phyloP scores from a whole-genome alignment of 2,113 vertebrate genomes.

The Anhinga anhinga region DNA sequence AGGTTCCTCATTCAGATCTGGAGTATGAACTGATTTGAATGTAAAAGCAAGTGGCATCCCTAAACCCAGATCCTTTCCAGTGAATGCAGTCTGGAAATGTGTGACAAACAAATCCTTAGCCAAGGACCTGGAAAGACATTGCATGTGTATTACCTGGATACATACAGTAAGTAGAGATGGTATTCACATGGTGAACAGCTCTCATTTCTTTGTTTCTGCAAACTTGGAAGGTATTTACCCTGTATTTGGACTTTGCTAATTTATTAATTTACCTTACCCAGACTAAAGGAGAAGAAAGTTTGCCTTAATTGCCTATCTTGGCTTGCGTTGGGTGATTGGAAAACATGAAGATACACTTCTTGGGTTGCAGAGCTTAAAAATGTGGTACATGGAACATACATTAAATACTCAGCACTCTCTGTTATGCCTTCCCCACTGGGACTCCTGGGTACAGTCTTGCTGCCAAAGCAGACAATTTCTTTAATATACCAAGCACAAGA shows the following conservation, averaged over 20 bases:
- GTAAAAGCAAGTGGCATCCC: neutral
- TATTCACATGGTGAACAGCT: neutral
- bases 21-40: neutral
- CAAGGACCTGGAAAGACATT: neutral
- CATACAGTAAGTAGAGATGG: neutral
- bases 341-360: neutral
- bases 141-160: neutral
- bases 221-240: neutral
- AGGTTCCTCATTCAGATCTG: neutral
- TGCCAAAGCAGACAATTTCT: neutral
- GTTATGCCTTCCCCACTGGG: neutral
- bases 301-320: neutral
- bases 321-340: neutral
- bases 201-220: neutral
- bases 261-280: neutral
- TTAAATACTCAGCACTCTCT: neutral
- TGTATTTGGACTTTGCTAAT: neutral
- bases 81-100: neutral
- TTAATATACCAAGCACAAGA: neutral
- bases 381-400: neutral
- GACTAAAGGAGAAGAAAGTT: neutral
- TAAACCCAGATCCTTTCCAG: neutral
- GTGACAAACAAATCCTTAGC: neutral
- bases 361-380: neutral
- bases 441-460: neutral